These are phyloP conservation scores for Tetrapedia diversipes DNA, from an alignment of 2,888 invertebrate species.

Conservation along the genomic window DNA sequence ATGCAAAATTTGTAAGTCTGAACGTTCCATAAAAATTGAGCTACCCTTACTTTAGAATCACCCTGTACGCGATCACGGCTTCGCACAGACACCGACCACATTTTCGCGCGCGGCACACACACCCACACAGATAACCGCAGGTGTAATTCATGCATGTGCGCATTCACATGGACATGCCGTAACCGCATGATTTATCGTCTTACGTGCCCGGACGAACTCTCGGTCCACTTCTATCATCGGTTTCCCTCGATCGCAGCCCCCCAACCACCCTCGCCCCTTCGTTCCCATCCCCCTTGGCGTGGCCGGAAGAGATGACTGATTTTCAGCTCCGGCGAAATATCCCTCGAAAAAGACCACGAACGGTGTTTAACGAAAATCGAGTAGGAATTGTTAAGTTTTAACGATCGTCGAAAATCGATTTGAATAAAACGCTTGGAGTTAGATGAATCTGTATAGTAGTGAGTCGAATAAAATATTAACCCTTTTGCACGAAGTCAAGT, in stretches of 20 bases:
- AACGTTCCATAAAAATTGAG: too few relatives aligned
- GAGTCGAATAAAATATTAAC: too few relatives aligned
- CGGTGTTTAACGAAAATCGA: neutral
- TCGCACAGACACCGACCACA: neutral
- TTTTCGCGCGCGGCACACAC: slow-evolving; percentile 7
- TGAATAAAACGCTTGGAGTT: too few relatives aligned
- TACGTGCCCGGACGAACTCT: slow-evolving; percentile 63
- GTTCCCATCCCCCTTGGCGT: slow-evolving; percentile 3
- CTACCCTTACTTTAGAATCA: neutral
- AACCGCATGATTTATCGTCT: slow-evolving; percentile 68
- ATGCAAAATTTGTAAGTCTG: too few relatives aligned
- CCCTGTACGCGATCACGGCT: neutral
- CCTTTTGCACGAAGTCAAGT: too few relatives aligned
- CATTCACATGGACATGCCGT: slow-evolving; percentile 47
- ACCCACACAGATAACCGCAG: slow-evolving; percentile 22
- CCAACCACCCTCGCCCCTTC: slow-evolving; percentile 21
- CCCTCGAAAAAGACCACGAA: slow-evolving; percentile 1
- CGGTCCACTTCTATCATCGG: slow-evolving; percentile 61
- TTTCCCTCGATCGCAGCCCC: slow-evolving; percentile 55
- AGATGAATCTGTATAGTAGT: too few relatives aligned
- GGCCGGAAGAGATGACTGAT: slow-evolving; percentile 47
- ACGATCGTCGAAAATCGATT: neutral
- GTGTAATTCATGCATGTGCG: slow-evolving; percentile 45
- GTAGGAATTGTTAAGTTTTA: neutral
- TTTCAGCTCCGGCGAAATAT: slow-evolving; percentile 40